Conservation (phyloP, 2,888 invertebrate species). For the Polyommatus icarus region DNA sequence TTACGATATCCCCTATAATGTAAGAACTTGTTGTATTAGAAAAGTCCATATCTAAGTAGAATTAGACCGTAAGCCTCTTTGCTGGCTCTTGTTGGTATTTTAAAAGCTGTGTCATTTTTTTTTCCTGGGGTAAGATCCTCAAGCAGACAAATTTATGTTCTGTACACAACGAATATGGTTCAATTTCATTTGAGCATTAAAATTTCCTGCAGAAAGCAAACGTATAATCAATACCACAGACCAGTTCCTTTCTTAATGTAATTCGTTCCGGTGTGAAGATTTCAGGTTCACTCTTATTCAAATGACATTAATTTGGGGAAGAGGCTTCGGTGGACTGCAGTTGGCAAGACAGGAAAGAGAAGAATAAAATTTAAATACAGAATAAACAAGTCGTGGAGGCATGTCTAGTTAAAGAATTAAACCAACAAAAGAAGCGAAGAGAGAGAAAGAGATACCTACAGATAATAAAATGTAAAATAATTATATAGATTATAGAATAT, state of each 20-base stretch:
- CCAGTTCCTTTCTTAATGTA: background rate
- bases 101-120: background rate
- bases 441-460: no score
- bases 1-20: no score
- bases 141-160: background rate
- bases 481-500: no score
- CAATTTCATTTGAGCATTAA: background rate
- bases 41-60: no score
- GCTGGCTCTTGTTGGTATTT: background rate
- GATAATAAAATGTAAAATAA: no score
- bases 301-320: slow-evolving; percentile 4
- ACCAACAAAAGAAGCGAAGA: no score
- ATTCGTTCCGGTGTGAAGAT: slow-evolving; percentile 23
- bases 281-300: background rate
- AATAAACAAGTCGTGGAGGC: no score
- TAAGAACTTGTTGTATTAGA: background rate
- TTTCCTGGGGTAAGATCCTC: background rate
- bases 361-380: no score
- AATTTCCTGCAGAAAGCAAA: background rate
- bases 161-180: background rate
- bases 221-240: slow-evolving; percentile 1
- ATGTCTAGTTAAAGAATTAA: no score
- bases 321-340: background rate
- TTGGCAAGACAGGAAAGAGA: background rate
- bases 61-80: background rate